Evolutionary conservation across 2,797 vertebrate genomes (phyloP).

Genomic region (Cynopterus sphinx): DNA sequence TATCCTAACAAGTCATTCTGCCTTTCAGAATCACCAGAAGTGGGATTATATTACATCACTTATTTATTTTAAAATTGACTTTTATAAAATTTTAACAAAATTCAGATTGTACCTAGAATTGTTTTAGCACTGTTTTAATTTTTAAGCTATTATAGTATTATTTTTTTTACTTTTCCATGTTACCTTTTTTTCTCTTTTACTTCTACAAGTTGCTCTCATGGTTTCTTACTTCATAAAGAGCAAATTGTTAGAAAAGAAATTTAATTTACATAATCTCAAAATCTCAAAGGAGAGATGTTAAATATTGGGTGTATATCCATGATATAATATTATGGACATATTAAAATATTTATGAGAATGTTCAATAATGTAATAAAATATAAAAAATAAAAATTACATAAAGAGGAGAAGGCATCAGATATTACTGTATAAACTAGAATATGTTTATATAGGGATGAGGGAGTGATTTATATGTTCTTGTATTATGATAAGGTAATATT

Average conservation of each 20-base stretch:
- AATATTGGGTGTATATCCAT: background rate
- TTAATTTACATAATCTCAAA: constrained; percentile 10
- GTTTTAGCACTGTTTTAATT: background rate
- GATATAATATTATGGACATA: background rate
- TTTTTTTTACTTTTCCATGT: background rate
- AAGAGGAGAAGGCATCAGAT: background rate
- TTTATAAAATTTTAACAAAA: background rate
- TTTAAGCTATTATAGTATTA: background rate
- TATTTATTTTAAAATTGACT: background rate
- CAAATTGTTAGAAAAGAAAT: constrained; percentile 19
- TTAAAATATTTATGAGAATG: background rate
- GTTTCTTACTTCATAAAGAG: background rate
- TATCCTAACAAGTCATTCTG: background rate
- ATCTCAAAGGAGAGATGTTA: background rate
- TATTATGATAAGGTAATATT: background rate
- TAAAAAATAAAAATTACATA: background rate
- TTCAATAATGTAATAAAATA: background rate
- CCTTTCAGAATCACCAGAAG: background rate
- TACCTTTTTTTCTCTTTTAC: background rate
- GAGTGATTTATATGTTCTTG: background rate
- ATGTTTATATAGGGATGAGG: background rate
- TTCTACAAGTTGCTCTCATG: background rate
- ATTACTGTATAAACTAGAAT: background rate
- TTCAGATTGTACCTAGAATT: background rate
- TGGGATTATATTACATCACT: background rate